These are phyloP conservation scores for Chydorus sphaericus DNA, from an alignment of 2,888 invertebrate genomes.

Conservation along the genomic window DNA sequence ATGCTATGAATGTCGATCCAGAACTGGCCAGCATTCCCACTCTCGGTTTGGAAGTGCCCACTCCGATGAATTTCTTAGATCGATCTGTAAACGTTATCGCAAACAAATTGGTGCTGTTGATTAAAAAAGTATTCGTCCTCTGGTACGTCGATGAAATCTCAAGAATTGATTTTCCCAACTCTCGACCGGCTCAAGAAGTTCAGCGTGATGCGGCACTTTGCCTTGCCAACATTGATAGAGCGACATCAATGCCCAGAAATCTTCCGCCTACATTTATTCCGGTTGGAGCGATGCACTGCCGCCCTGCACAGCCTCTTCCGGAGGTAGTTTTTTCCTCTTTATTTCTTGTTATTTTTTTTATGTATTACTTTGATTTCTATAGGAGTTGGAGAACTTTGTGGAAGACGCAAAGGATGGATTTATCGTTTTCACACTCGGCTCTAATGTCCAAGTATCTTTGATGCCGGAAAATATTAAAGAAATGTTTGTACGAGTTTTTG, in stretches of 20 bases:
- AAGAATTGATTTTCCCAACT: neutral
- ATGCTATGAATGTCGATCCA: neutral
- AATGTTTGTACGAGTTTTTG: neutral
- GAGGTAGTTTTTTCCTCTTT: neutral
- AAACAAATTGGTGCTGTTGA: neutral
- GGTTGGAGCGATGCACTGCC: neutral
- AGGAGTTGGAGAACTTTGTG: neutral
- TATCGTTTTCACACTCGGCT: neutral
- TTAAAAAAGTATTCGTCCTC: neutral
- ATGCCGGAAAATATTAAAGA: neutral
- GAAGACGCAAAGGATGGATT: neutral
- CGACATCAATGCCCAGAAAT: neutral
- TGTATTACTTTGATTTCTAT: neutral
- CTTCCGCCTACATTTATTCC: neutral
- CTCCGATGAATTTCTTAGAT: neutral
- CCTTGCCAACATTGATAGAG: neutral
- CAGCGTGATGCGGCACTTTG: neutral
- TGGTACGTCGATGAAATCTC: neutral
- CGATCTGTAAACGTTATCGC: neutral
- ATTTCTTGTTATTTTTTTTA: neutral
- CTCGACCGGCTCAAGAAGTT: neutral
- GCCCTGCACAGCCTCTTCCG: neutral
- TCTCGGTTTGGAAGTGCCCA: neutral
- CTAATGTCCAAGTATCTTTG: neutral
- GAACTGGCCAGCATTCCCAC: neutral